Evolutionary conservation across 30 jellyfish, hydroid and myxozoan species (phyloP), one percentile per base, ranked within the genome.

Genomic region (Hydra vulgaris): DNA sequence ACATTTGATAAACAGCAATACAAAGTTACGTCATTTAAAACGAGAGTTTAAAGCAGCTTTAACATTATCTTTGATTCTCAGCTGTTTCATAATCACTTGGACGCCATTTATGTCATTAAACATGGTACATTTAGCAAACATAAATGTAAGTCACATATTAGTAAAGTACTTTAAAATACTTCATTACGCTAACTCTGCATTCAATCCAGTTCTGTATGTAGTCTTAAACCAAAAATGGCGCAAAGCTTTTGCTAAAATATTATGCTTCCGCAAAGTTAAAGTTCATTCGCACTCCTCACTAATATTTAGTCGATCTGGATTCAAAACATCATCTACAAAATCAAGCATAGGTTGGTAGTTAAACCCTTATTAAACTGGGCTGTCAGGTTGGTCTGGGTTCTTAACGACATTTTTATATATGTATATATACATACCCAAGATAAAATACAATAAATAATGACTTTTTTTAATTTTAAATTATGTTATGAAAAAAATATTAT

Each of bases 31-130:
- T 66, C 27, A 25, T 54, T 66, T 80, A 26, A 80, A 80, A 70
- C 76, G 88, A 23, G 97, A 90, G 77, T 66, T 90, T 18, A 90
- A 90, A 66, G 97, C 97, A 1, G 97, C 97, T 17, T 79, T 85
- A 61, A 90, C 94, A n/a, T 77, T 90, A 25, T 91, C 95, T 8
- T 21, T 90, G 61, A 90, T 90, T 0, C 91, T 90, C 88, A 88
- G 95, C 15, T 84, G 90, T 25, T 90, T 90, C 53, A 54, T 90
- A 18, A 20, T 86, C 25, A 79, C 88, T 0, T 90, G 97, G 97
- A 90, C 97, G 18, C 97, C 97, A 21, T 90, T 90, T 68, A 90
- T 90, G 94, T 27, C 83, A 16, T 16, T 86, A 73, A 90, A 83
- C 27, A 83, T 90, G 21, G 74, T 74, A 7, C 25, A 52, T 15